Conservation (phyloP, 2,113 vertebrate genomes). For the Lipotes vexillifer region DNA sequence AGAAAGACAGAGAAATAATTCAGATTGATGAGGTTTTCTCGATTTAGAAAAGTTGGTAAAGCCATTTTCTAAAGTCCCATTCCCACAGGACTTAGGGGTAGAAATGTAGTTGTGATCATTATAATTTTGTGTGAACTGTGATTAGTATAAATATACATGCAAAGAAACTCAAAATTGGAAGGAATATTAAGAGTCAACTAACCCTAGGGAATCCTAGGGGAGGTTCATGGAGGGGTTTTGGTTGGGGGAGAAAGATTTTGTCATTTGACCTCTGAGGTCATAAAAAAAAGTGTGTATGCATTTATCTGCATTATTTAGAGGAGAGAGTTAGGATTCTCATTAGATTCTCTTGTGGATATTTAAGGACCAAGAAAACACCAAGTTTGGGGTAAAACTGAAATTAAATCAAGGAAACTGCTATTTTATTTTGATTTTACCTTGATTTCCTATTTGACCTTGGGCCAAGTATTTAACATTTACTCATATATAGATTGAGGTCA, state of each 20-base stretch:
- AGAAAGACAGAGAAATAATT: neutral
- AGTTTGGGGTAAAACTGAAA: neutral
- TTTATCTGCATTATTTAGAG: neutral
- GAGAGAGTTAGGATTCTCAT: neutral
- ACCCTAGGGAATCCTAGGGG: neutral
- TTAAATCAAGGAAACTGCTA: neutral
- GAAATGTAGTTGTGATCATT: neutral
- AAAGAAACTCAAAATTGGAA: neutral
- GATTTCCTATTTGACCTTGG: neutral
- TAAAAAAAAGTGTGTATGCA: neutral
- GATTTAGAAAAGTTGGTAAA: neutral
- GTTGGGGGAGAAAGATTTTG: neutral
- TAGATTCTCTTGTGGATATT: neutral
- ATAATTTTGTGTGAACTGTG: neutral
- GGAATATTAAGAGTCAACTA: neutral
- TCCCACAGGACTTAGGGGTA: neutral
- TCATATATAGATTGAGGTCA: neutral
- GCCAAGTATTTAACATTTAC: neutral
- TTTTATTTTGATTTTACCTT: slow-evolving; percentile 17
- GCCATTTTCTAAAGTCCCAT: neutral
- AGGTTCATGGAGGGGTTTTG: neutral
- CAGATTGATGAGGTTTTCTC: neutral
- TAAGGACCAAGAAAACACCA: neutral
- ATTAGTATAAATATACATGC: neutral
- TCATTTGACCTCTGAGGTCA: neutral